Evolutionary conservation across 2,113 vertebrate genomes (phyloP).

Genomic region (Podarcis cretensis): DNA sequence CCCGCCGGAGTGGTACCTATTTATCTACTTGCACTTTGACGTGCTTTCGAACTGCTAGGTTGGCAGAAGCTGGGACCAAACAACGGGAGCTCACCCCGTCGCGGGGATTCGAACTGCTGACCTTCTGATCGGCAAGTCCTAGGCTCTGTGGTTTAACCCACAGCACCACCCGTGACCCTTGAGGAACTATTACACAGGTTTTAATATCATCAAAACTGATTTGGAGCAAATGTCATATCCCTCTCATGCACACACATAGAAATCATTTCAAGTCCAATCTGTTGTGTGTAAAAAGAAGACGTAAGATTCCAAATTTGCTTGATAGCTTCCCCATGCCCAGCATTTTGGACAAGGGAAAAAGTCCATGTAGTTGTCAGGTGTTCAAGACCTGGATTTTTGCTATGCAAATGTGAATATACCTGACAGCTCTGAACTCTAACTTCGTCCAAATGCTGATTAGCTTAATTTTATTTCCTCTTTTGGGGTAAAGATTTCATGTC

Average conservation of each 20-base stretch:
- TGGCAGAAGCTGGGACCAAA: no score
- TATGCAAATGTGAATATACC: conserved; percentile 54
- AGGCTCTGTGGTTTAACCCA: no score
- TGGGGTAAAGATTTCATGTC: conserved; percentile 34
- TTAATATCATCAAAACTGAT: background rate
- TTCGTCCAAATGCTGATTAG: conserved; percentile 47
- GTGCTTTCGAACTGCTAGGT: no score
- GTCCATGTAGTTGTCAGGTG: conserved; percentile 43
- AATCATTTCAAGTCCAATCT: background rate
- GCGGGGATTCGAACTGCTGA: no score
- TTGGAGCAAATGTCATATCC: background rate
- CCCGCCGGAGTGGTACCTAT: no score
- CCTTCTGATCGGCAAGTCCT: no score
- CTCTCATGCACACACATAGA: background rate
- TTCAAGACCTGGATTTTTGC: conserved; percentile 31
- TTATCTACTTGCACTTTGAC: no score
- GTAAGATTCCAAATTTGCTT: conserved; percentile 5
- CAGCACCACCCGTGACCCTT: background rate
- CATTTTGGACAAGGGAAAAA: conserved; percentile 39
- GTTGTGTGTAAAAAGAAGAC: background rate
- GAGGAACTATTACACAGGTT: background rate
- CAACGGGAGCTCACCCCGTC: no score
- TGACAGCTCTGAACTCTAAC: conserved; percentile 58
- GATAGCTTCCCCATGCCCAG: background rate
- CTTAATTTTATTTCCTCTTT: background rate